Base-by-base conservation (phyloP, 2,888 invertebrate genomes). In the Acronicta aceris region DNA sequence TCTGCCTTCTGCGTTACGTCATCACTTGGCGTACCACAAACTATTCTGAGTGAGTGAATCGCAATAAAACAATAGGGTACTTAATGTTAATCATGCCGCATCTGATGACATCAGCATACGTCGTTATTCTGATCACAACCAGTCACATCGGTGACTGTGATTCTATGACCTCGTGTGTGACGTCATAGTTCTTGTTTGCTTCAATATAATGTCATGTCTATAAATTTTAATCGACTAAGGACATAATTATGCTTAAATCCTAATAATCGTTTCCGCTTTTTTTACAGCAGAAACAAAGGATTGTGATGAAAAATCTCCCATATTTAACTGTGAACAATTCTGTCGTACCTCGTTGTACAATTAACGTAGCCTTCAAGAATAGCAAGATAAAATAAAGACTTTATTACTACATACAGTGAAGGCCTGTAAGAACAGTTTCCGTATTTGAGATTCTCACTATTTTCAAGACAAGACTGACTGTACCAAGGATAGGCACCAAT, bases 91-190 rank as follows among this genome's bases (percentile, higher is more conserved):
- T 63, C 53, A 71, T 46, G 43, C 12, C 63, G 48, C 61, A 58
- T 66, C 50, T 59, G 10, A 56, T 79, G 80, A 81, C 73, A 68
- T 80, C 81, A 81, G 52, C 53, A 41, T 41, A 64, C 75, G 76
- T 76, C 71, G 74, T 70, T 71, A 79, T 71, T 78, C 79, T 15
- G 65, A 65, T 71, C 76, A 79, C 71, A 65, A 33, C 79, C 16
- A 65, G 67, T 71, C 76, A 79, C 72, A 60, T 27, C 16, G 17
- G 40, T 63, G 60, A 67, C 50, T 59, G 58, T 48, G 51, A 43
- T 33, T 43, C 42, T 27, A 36, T 33, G 40, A 38, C 38, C 38
- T 38, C 38, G 38, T 36, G 27, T 27, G 54, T 78, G 78, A 65
- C 69, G 71, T 71, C 59, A 79, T 51, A 36, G 43, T 30, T 27